Evolutionary conservation across 2,797 vertebrate genomes (phyloP).

Genomic region (Propithecus deckenii): DNA sequence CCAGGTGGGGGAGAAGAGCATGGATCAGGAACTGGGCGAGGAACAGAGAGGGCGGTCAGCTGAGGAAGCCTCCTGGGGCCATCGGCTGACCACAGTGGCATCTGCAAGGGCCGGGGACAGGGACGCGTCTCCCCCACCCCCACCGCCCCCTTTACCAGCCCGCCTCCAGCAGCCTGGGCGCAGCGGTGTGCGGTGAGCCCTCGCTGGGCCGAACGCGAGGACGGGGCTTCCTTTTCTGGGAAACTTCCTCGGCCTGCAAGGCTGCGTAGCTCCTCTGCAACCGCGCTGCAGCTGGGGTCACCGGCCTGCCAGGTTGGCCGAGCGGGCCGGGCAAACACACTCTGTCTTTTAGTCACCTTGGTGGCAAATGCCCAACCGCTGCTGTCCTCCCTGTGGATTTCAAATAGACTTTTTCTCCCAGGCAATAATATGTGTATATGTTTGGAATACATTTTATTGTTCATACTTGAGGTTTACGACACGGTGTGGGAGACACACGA

Average conservation of each 20-base stretch:
- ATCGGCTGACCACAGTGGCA: accelerated
- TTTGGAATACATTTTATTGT: no score
- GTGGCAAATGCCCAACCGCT: not conserved
- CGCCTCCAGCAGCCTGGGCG: not conserved
- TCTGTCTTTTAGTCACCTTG: not conserved
- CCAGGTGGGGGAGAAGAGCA: not conserved
- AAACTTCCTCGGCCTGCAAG: not conserved
- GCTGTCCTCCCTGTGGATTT: not conserved
- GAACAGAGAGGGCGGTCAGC: not conserved
- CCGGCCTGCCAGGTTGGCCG: not conserved
- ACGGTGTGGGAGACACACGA: not conserved
- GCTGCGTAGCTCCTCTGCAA: not conserved
- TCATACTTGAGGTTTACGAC: not conserved
- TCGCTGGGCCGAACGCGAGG: not conserved
- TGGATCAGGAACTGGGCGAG: not conserved
- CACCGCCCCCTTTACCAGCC: not conserved
- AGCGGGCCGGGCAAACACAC: not conserved
- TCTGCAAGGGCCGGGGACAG: not conserved
- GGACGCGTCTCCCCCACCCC: not conserved
- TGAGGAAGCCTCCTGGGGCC: not conserved
- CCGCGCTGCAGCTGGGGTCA: not conserved
- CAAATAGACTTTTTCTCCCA: not conserved
- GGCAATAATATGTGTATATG: not conserved
- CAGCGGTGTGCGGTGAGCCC: no score
- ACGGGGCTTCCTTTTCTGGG: not conserved